These are phyloP conservation scores for Peromyscus polionotus DNA, from an alignment of 2,113 vertebrate genomes.

Conservation along the genomic window DNA sequence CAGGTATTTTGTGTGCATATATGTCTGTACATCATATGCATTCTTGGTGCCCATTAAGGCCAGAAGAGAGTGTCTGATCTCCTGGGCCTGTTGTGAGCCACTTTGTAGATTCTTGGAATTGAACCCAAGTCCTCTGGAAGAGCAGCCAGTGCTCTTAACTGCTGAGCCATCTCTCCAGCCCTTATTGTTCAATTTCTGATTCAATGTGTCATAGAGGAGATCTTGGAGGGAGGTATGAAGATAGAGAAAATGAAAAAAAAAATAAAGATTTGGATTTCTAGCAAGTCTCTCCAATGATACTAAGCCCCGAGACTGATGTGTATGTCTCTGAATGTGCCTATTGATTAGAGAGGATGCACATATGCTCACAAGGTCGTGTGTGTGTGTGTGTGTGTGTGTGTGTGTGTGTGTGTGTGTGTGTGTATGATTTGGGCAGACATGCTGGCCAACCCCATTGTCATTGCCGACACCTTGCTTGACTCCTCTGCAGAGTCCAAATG, in stretches of 20 bases:
- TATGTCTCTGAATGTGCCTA: not conserved
- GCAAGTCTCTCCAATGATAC: conserved; percentile 16
- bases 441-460: not conserved
- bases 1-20: not conserved
- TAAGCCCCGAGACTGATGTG: not conserved
- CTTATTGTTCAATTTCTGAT: not conserved
- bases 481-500: not conserved
- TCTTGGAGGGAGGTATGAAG: not conserved
- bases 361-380: not conserved
- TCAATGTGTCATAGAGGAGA: not conserved
- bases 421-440: not conserved
- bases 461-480: not conserved
- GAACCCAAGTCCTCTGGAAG: not conserved
- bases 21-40: not conserved
- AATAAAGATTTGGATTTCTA: conserved; percentile 29
- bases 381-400: not conserved
- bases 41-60: not conserved
- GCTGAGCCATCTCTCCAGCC: not conserved
- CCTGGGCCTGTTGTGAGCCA: not conserved
- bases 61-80: not conserved
- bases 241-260: not conserved
- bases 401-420: not conserved
- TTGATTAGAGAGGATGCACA: not conserved
- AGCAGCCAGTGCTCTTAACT: not conserved
- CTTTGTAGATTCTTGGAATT: not conserved